A percentile compares a stretch with the other conserved stretches of the same genome.
These are phyloP conservation scores for Aythya fuligula DNA, from an alignment of 2,797 vertebrate genomes.

Conservation along the genomic window DNA sequence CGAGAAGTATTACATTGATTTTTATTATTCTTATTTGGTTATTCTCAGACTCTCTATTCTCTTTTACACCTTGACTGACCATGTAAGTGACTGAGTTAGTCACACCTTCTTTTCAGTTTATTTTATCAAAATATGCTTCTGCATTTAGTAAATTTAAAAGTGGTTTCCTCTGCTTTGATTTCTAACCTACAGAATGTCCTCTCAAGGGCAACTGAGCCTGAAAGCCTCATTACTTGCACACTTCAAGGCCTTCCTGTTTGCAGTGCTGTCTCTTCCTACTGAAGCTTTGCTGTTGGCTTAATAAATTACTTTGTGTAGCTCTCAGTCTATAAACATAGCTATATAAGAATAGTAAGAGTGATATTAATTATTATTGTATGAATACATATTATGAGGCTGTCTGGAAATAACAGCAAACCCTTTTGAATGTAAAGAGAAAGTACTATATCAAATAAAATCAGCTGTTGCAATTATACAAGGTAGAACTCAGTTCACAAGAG, in stretches of 20 bases:
- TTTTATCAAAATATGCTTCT: neutral
- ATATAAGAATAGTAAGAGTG: neutral
- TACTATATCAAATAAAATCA: neutral
- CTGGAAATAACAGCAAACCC: neutral
- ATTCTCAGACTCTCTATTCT: neutral
- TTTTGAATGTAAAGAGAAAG: neutral
- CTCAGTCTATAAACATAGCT: neutral
- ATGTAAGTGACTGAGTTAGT: neutral
- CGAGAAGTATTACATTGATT: slow-evolving; percentile 28
- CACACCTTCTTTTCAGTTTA: neutral
- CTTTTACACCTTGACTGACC: neutral
- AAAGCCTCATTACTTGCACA: neutral
- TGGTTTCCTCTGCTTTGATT: neutral
- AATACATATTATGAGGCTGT: neutral
- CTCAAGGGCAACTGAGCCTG: neutral
- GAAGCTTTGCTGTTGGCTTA: neutral
- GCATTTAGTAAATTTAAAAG: neutral
- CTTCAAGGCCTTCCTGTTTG: neutral
- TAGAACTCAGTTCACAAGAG: neutral
- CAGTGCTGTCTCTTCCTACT: neutral
- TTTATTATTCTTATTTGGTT: slow-evolving; percentile 10
- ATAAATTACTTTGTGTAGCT: neutral
- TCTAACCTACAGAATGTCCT: neutral
- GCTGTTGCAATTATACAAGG: neutral
- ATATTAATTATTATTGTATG: neutral